These are phyloP conservation scores for Pectinophora gossypiella DNA, from an alignment of 1,140 invertebrate species.

Conservation along the genomic window DNA sequence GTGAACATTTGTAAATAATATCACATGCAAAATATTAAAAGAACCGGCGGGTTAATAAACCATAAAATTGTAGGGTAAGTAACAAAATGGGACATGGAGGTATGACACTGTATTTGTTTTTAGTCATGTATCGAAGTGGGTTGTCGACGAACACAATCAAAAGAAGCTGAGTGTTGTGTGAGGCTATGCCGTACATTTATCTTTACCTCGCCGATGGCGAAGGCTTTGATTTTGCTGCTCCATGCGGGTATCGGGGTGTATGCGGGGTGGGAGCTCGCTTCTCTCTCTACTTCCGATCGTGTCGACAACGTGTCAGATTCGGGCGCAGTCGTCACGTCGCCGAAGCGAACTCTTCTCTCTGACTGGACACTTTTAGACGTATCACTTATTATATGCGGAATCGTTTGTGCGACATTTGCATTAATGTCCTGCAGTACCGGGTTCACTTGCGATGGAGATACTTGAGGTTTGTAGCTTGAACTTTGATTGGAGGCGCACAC, in stretches of 20 bases:
- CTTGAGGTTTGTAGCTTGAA: conserved; percentile 30
- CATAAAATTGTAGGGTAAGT: conserved; percentile 33
- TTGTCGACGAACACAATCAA: conserved; percentile 72
- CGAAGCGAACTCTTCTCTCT: conserved; percentile 69
- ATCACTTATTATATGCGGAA: conserved; percentile 37
- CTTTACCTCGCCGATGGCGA: conserved; percentile 72
- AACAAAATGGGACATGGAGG: conserved; percentile 53
- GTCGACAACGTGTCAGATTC: conserved; percentile 46
- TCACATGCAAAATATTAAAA: conserved; percentile 68
- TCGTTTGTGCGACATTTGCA: conserved; percentile 48
- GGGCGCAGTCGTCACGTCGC: conserved; percentile 55
- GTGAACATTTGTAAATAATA: conserved; percentile 40
- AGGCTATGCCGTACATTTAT: conserved; percentile 59
- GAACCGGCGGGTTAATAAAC: conserved; percentile 61
- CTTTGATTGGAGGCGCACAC: conserved; percentile 39
- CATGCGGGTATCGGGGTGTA: conserved; percentile 59
- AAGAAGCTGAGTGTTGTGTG: conserved; percentile 63
- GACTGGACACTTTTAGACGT: conserved; percentile 51
- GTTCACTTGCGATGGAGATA: conserved; percentile 34
- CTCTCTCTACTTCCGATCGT: conserved; percentile 47
- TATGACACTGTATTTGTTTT: conserved; percentile 51
- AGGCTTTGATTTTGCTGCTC: conserved; percentile 72
- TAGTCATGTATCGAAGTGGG: conserved; percentile 45
- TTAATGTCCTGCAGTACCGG: conserved; percentile 51
- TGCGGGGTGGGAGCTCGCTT: conserved; percentile 50